These are phyloP conservation scores for Sakesphorus luctuosus DNA, from an alignment of 2,113 vertebrate genomes.

Conservation along the genomic window DNA sequence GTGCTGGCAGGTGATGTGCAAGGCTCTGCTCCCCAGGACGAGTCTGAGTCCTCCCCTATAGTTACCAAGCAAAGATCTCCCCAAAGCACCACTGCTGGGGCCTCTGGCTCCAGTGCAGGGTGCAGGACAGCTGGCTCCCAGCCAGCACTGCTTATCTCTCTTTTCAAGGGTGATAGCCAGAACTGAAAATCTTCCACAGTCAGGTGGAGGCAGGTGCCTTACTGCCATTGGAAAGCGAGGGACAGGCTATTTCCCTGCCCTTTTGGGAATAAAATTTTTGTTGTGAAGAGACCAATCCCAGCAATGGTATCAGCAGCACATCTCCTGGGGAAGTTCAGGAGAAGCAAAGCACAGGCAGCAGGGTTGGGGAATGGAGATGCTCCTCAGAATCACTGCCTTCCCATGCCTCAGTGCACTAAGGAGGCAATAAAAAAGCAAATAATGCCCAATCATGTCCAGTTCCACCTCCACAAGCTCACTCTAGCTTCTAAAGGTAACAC, in stretches of 20 bases:
- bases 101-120: background rate
- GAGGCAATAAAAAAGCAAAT: background rate
- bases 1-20: background rate
- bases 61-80: background rate
- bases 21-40: accelerated
- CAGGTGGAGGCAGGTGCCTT: background rate
- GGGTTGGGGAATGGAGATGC: background rate
- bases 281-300: background rate
- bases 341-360: background rate
- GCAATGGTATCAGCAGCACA: accelerated
- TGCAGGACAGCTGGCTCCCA: background rate
- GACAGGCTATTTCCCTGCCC: background rate
- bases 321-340: background rate
- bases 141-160: accelerated
- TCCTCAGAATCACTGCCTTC: background rate
- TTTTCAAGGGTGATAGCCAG: background rate
- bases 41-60: background rate
- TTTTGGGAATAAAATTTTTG: background rate
- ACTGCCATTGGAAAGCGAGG: background rate
- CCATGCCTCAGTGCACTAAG: background rate
- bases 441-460: background rate
- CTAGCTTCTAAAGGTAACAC: background rate
- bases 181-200: background rate
- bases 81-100: accelerated
- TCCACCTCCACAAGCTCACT: background rate